Evolutionary conservation across 2,888 invertebrate genomes (phyloP).

Genomic region (Meteorus colon): DNA sequence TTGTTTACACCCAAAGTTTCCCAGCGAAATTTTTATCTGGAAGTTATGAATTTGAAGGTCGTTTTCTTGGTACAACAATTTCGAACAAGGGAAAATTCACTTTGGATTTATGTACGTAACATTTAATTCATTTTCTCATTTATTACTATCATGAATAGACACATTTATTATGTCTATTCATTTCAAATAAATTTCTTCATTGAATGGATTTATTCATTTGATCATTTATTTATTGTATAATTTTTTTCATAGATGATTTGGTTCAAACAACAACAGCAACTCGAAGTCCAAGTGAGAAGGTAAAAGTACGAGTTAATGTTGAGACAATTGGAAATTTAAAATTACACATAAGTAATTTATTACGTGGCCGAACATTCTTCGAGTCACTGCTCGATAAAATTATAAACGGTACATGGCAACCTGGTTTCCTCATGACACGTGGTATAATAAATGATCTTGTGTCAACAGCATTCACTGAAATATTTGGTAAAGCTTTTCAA

Average conservation of each 20-base stretch:
- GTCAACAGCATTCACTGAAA: constrained; percentile 87
- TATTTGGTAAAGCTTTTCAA: constrained; percentile 84
- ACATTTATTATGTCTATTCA: background rate
- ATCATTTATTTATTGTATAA: background rate
- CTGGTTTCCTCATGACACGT: constrained; percentile 83
- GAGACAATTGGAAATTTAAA: constrained; percentile 85
- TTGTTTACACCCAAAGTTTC: constrained; percentile 87
- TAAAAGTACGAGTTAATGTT: constrained; percentile 82
- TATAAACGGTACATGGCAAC: constrained; percentile 88
- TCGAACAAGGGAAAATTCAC: constrained; percentile 84
- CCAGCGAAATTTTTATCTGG: constrained; percentile 86
- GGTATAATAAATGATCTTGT: constrained; percentile 89
- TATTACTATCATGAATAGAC: background rate
- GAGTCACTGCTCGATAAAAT: constrained; percentile 83
- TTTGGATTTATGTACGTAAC: constrained; percentile 78
- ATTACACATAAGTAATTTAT: constrained; percentile 83
- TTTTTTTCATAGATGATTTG: constrained; percentile 65
- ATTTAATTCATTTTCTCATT: constrained; percentile 30
- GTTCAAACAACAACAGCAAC: constrained; percentile 81
- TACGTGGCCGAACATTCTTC: constrained; percentile 80
- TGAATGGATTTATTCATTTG: background rate
- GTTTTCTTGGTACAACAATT: constrained; percentile 78
- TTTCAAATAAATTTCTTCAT: background rate
- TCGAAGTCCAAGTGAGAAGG: constrained; percentile 74
- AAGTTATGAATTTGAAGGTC: constrained; percentile 79